A percentile compares a stretch with the other conserved stretches of the same genome.
Evolutionary conservation across 2,888 invertebrate genomes (phyloP).

Genomic region (Eubasilissa splendida): DNA sequence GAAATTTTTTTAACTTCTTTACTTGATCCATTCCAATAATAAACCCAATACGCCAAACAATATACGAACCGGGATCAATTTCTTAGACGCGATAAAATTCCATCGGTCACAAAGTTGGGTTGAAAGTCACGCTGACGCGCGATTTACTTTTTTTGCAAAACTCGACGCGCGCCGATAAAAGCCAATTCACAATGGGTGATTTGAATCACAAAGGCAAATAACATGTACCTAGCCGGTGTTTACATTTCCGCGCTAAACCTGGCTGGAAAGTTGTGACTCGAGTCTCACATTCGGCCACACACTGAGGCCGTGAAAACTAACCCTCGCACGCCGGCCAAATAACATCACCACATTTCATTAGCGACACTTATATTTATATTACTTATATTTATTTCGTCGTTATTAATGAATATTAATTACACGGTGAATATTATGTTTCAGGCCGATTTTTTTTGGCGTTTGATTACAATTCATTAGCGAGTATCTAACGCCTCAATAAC

Average conservation of each 20-base stretch:
- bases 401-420: too few species aligned
- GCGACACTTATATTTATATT: too few species aligned
- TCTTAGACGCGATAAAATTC: conserved; percentile 5
- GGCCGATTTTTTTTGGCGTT: too few species aligned
- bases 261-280: not conserved
- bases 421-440: too few species aligned
- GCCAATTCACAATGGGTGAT: conserved; percentile 34
- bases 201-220: conserved; percentile 36
- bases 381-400: too few species aligned
- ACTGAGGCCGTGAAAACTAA: not conserved
- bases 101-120: not conserved
- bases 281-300: conserved; percentile 4
- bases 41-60: not conserved
- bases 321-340: too few species aligned
- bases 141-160: conserved; percentile 9
- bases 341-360: too few species aligned
- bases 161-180: conserved; percentile 14
- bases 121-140: conserved; percentile 3
- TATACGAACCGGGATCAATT: not conserved
- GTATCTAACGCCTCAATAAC: too few species aligned
- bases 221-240: conserved; percentile 5
- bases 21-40: not conserved
- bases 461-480: too few species aligned
- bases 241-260: conserved; percentile 23
- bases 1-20: not conserved